These are phyloP conservation scores for Omphaloscelis lunosa DNA, from an alignment of 2,888 invertebrate genomes.

Conservation along the genomic window DNA sequence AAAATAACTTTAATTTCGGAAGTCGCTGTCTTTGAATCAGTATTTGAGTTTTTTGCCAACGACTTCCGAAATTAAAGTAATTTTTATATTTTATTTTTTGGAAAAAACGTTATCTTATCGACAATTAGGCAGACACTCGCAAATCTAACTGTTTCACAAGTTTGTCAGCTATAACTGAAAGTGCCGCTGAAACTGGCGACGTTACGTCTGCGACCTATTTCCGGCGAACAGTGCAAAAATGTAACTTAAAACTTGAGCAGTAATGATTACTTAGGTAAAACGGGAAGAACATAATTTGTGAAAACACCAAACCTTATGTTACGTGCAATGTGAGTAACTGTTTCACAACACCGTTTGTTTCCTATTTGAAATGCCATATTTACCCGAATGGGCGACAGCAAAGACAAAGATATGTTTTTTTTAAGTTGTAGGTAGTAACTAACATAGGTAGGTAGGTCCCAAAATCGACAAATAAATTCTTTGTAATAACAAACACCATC, in stretches of 20 bases:
- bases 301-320: neutral
- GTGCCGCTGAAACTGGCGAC: conserved; percentile 41
- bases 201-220: conserved; percentile 52
- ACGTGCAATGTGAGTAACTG: neutral
- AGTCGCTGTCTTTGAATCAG: too few species aligned
- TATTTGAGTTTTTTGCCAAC: too few species aligned
- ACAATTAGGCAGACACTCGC: conserved; percentile 5
- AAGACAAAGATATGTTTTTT: neutral
- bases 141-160: conserved; percentile 23
- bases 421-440: neutral
- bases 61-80: too few species aligned
- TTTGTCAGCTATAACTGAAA: conserved; percentile 40
- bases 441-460: neutral
- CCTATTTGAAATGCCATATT: neutral
- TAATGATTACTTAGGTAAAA: conserved; percentile 17
- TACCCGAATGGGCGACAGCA: neutral
- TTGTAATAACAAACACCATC: neutral
- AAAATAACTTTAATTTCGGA: too few species aligned
- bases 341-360: neutral
- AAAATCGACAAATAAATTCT: neutral
- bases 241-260: conserved; percentile 16
- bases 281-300: neutral
- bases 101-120: too few species aligned
- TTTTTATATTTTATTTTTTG: too few species aligned
- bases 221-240: conserved; percentile 29